Evolutionary conservation across 1,140 invertebrate genomes (phyloP).

Genomic region (Bathynomus jamesi): DNA sequence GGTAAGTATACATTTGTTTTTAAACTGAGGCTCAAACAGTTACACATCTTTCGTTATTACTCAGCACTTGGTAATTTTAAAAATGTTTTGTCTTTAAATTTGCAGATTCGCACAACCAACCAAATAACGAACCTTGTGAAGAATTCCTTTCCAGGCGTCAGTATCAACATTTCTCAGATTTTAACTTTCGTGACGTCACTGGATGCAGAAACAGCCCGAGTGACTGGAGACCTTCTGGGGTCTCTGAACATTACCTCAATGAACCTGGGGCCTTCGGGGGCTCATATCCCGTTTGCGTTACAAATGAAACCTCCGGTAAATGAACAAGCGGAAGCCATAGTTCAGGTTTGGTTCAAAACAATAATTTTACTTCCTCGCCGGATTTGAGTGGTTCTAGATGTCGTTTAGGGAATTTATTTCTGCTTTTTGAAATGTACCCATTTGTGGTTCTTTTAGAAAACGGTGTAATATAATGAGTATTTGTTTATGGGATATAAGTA

Average conservation of each 20-base stretch:
- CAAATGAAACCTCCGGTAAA: constrained; percentile 34
- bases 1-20: too few relatives aligned
- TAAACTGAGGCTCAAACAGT: too few relatives aligned
- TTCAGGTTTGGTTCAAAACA: constrained; percentile 15
- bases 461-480: too few relatives aligned
- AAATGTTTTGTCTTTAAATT: too few relatives aligned
- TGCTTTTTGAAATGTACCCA: too few relatives aligned
- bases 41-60: too few relatives aligned
- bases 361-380: not conserved
- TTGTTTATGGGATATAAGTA: too few relatives aligned
- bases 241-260: constrained; percentile 36
- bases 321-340: constrained; percentile 30
- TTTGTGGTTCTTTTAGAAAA: too few relatives aligned
- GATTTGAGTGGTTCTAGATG: not conserved
- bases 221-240: constrained; percentile 27
- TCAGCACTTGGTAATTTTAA: too few relatives aligned
- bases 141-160: constrained; percentile 22
- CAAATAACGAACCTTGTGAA: constrained; percentile 31
- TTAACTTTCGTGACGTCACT: constrained; percentile 28
- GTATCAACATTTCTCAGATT: constrained; percentile 20
- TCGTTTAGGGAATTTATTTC: too few relatives aligned
- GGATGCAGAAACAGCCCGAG: constrained; percentile 27
- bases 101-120: constrained; percentile 34
- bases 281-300: constrained; percentile 28
- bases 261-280: constrained; percentile 31